These are phyloP conservation scores for Ophion ellenae DNA, from an alignment of 2,888 invertebrate genomes.

Conservation along the genomic window DNA sequence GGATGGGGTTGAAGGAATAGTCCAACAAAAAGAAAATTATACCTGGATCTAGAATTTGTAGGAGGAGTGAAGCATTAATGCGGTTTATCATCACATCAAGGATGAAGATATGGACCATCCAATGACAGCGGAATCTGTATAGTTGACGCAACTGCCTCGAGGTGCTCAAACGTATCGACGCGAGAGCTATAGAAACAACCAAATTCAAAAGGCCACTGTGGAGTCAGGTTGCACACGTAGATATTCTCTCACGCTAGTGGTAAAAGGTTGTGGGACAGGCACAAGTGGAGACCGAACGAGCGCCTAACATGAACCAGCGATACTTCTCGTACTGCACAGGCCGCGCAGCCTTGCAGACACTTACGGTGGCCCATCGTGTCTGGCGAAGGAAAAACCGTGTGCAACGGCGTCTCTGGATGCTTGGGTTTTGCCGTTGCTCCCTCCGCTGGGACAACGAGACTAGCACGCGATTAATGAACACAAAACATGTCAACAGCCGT, in stretches of 20 bases:
- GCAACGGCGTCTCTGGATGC: slow-evolving; percentile 55
- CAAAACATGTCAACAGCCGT: slow-evolving; percentile 83
- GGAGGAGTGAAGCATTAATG: not conserved
- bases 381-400: slow-evolving; percentile 49
- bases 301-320: slow-evolving; percentile 37
- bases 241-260: slow-evolving; percentile 75
- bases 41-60: not conserved
- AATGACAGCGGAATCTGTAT: not conserved
- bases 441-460: slow-evolving; percentile 50
- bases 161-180: slow-evolving; percentile 26
- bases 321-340: slow-evolving; percentile 23
- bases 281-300: slow-evolving; percentile 29
- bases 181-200: slow-evolving; percentile 35
- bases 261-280: slow-evolving; percentile 72
- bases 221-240: slow-evolving; percentile 37
- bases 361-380: slow-evolving; percentile 34
- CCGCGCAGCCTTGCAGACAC: slow-evolving; percentile 23
- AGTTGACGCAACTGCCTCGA: not conserved
- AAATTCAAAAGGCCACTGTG: slow-evolving; percentile 47
- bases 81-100: slow-evolving; percentile 41
- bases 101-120: not conserved
- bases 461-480: slow-evolving; percentile 81
- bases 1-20: not conserved
- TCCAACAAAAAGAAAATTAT: not conserved
- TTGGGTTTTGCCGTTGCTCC: slow-evolving; percentile 32